Percentiles rank a stretch among this genome's conserved stretches.
Conservation (phyloP, 2,113 vertebrate genomes). For the Malaclemys terrapin region DNA sequence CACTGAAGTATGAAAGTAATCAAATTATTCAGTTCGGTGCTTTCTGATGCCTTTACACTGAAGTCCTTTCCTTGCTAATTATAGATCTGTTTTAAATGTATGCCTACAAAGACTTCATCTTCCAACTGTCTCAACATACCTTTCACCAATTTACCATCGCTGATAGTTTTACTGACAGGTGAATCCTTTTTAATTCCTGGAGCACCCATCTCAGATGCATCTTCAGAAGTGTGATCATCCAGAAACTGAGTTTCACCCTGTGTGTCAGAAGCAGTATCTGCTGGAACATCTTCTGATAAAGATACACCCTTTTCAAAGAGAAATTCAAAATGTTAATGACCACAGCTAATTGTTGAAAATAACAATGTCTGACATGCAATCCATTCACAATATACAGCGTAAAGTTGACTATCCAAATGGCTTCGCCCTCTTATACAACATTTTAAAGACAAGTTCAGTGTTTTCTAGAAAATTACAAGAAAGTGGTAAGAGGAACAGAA, state of each 20-base stretch:
- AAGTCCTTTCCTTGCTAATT: neutral
- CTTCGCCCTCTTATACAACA: neutral
- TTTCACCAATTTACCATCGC: slow-evolving; percentile 86
- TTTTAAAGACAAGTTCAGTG: neutral
- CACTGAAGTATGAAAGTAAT: neutral
- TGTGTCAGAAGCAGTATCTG: slow-evolving; percentile 39
- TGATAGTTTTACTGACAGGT: slow-evolving; percentile 56
- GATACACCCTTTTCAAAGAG: slow-evolving; percentile 69
- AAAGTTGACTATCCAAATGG: neutral
- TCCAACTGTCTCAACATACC: slow-evolving; percentile 52
- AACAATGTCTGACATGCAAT: neutral
- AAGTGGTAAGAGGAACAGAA: neutral
- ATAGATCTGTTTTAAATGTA: neutral
- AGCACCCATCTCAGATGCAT: slow-evolving; percentile 37
- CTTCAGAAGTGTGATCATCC: slow-evolving; percentile 64
- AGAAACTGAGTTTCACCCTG: slow-evolving; percentile 41
- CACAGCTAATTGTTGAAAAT: neutral
- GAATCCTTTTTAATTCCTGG: slow-evolving; percentile 70
- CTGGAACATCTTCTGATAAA: slow-evolving; percentile 71
- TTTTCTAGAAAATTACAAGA: neutral
- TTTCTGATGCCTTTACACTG: neutral
- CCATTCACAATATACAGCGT: neutral
- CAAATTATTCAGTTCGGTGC: neutral
- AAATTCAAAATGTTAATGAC: neutral
- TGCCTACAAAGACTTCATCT: neutral